These are phyloP conservation scores for Phaetusa simplex DNA, from an alignment of 2,113 vertebrate species.

Conservation along the genomic window DNA sequence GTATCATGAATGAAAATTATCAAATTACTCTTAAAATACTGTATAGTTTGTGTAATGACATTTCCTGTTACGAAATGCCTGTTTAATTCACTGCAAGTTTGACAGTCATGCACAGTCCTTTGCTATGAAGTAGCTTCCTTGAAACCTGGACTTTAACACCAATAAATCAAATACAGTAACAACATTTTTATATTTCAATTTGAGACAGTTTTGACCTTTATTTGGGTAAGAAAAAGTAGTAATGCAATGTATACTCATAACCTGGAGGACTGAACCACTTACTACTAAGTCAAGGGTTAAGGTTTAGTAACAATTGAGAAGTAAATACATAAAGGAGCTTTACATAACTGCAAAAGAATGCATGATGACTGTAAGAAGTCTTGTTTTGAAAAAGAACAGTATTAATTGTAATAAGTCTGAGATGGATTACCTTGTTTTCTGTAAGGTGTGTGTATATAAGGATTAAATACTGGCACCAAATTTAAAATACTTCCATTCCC, in stretches of 20 bases:
- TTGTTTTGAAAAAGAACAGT: not conserved
- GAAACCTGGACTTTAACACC: not conserved
- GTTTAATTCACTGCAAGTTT: not conserved
- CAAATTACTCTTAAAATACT: conserved; percentile 14
- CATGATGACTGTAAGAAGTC: not conserved
- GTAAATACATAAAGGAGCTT: not conserved
- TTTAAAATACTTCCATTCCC: not conserved
- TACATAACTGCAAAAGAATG: not conserved
- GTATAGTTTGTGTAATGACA: not conserved
- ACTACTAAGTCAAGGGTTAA: not conserved
- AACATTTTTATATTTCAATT: not conserved
- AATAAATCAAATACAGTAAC: not conserved
- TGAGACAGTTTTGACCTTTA: not conserved
- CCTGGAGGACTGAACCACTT: not conserved
- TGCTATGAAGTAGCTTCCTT: not conserved
- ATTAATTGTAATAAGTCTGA: not conserved
- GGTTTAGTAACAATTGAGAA: not conserved
- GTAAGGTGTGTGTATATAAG: not conserved
- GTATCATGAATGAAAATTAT: conserved; percentile 47
- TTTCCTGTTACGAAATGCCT: not conserved
- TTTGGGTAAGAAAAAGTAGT: not conserved
- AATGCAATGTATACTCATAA: not conserved
- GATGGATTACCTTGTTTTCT: not conserved
- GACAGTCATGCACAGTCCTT: not conserved
- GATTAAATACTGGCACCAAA: not conserved